These are phyloP conservation scores for Octomys mimax DNA, from an alignment of 2,797 vertebrate genomes.

Conservation along the genomic window DNA sequence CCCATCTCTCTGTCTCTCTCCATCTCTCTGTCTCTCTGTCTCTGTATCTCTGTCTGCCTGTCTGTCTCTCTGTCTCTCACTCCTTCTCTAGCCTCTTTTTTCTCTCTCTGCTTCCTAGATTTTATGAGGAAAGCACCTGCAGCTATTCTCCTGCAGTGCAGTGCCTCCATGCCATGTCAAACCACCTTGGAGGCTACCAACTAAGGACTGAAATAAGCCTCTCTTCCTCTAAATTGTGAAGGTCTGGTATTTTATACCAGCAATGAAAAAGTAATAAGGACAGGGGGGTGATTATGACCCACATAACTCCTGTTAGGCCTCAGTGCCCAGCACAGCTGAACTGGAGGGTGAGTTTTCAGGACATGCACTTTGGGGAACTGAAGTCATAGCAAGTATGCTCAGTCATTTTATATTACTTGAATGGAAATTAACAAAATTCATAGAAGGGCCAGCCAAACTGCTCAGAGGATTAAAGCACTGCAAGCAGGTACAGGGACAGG, in stretches of 20 bases:
- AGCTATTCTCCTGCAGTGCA: not conserved
- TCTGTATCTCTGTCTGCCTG: too few species aligned
- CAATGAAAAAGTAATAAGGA: not conserved
- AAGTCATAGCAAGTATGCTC: not conserved
- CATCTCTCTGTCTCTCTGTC: too few species aligned
- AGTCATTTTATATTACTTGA: not conserved
- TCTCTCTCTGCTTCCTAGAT: not conserved
- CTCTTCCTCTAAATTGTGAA: not conserved
- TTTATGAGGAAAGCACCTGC: not conserved
- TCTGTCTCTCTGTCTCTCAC: too few species aligned
- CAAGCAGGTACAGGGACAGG: too few species aligned
- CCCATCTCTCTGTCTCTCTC: too few species aligned
- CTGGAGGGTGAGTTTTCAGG: not conserved
- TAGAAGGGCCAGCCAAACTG: too few species aligned
- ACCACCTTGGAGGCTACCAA: not conserved
- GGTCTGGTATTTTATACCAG: not conserved
- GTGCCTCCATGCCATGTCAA: not conserved
- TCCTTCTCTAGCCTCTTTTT: too few species aligned
- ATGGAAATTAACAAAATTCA: not conserved
- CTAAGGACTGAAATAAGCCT: not conserved
- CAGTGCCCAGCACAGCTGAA: not conserved
- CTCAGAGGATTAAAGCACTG: too few species aligned
- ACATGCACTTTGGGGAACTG: not conserved
- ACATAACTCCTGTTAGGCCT: not conserved
- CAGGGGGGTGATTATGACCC: too few species aligned